Evolutionary conservation across 2,797 vertebrate species (phyloP), one percentile per base, ranked within the genome.

Genomic region (Trematomus bernacchii): DNA sequence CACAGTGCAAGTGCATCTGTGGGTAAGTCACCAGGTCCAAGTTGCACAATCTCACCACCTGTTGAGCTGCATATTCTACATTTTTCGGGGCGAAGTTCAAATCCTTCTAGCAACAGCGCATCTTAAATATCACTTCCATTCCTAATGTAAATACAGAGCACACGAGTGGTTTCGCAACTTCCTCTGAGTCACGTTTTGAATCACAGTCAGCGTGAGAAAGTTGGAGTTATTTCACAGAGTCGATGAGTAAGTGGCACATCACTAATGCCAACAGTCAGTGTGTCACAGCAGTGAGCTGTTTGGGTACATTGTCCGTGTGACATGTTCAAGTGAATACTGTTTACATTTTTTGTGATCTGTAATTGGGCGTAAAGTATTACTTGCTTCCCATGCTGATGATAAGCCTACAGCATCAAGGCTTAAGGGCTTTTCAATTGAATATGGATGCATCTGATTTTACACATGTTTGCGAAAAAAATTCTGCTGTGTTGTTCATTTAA

Each of bases 361-460:
- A 66, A 70, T 50, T 57, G 40, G 53, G 3, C 19, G 13, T 15
- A 27, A 37, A 64, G 4, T 37, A 23, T 3, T 18, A 15, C 40
- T 40, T 52, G 23, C 72, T 83, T 73, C 68, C 15, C 40, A 47
- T 59, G 75, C 68, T 83, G 64, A 79, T 69, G 60, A 66, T 66
- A 44, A 60, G 50, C 77, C 63, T 46, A 10, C 71, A 73, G 72
- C 44, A 3, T 23, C 8, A 52, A 8, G 37, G 67, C 79, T 84
- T 76, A 48, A 73, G 67, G 73, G 83, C 62, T 79, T 76, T 70
- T 27, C 64, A 70, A 68, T 47, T 84, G 84, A 88, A 86, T 86
- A 81, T 89, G 79, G 71, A 90, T 79, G 84, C 42, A 55, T 87
- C 74, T 69, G 64, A 85, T 89, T 91, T 85, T 79, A 85, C 63